Conservation (phyloP, 2,113 vertebrate species). For the Mus pahari region DNA sequence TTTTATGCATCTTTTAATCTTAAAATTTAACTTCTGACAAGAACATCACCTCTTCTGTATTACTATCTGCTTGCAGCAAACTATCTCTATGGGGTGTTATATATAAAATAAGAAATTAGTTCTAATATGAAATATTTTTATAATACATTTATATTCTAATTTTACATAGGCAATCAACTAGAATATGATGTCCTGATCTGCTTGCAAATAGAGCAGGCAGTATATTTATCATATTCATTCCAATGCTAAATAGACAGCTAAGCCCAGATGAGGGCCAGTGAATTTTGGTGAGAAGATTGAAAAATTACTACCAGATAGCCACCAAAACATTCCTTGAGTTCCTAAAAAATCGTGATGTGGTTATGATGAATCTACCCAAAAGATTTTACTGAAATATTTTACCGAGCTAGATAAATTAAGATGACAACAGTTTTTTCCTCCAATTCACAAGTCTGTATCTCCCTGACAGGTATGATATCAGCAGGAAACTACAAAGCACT, state of each 20-base stretch:
- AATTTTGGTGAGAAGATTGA: background rate
- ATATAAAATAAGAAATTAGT: background rate
- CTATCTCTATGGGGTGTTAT: background rate
- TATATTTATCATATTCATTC: constrained; percentile 10
- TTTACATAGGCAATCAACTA: background rate
- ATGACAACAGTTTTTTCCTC: background rate
- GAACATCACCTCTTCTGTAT: background rate
- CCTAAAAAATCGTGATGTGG: background rate
- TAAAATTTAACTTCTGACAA: background rate
- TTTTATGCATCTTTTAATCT: background rate
- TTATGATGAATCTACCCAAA: background rate
- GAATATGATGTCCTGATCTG: background rate
- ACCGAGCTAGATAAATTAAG: background rate
- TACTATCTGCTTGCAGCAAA: background rate
- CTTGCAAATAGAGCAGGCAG: background rate
- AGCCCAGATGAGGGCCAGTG: background rate
- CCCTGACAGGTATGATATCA: background rate
- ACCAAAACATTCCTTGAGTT: constrained; percentile 1
- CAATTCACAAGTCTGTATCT: background rate
- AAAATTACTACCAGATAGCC: background rate
- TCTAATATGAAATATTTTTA: background rate
- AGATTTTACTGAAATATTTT: constrained; percentile 12
- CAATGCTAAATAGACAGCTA: background rate
- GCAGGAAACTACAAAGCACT: background rate
- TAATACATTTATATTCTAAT: background rate